These are phyloP conservation scores for Parus major DNA, from an alignment of 2,113 vertebrate genomes.

Conservation along the genomic window DNA sequence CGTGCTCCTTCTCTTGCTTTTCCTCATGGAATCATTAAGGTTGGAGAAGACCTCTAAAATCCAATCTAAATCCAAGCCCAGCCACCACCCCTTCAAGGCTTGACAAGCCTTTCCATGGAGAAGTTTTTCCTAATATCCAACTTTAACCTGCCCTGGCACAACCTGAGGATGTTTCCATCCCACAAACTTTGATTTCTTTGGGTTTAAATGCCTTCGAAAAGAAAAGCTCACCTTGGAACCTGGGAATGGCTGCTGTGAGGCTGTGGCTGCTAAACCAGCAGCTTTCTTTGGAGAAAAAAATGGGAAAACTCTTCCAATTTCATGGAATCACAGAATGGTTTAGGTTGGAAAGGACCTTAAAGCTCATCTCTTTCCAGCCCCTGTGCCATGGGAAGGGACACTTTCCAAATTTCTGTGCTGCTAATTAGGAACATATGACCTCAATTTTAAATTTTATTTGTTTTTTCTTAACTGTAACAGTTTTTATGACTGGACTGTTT, in stretches of 20 bases:
- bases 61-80: background rate
- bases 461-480: background rate
- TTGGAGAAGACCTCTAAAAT: background rate
- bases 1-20: background rate
- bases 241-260: background rate
- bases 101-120: background rate
- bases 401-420: background rate
- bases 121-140: background rate
- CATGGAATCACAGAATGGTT: background rate
- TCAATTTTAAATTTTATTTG: background rate
- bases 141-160: background rate
- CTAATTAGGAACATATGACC: background rate
- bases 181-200: rapidly evolving
- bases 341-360: background rate
- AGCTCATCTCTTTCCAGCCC: background rate
- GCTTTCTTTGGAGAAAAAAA: background rate
- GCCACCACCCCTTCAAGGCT: background rate
- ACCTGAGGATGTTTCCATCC: background rate
- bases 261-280: background rate
- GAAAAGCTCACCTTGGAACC: background rate
- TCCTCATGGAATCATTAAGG: rapidly evolving
- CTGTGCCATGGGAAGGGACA: background rate
- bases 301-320: background rate
- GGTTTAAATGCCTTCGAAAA: background rate
- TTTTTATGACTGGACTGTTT: background rate